Conservation (phyloP, 2,888 invertebrate species). For the Mimas tiliae region DNA sequence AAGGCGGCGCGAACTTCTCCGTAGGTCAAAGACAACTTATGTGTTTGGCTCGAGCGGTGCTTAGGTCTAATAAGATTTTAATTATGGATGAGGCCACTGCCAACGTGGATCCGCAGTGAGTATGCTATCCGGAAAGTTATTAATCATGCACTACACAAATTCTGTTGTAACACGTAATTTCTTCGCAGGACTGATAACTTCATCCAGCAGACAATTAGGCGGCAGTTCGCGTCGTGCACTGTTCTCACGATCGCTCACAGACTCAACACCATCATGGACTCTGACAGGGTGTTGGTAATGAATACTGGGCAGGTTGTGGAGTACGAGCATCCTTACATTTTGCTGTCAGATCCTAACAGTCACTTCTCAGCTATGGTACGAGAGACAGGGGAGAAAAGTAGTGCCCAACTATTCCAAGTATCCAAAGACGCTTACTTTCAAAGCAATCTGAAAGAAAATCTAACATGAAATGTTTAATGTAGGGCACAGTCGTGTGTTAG, state of each 20-base stretch:
- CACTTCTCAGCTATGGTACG: slow-evolving; percentile 84
- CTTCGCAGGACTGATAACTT: slow-evolving; percentile 88
- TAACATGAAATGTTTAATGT: slow-evolving; percentile 44
- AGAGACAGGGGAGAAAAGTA: slow-evolving; percentile 85
- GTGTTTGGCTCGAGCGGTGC: slow-evolving; percentile 94
- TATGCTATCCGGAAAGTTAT: slow-evolving; percentile 32
- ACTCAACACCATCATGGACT: slow-evolving; percentile 96
- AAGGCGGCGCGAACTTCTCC: slow-evolving; percentile 92
- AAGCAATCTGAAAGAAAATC: slow-evolving; percentile 64
- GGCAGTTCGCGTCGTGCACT: slow-evolving; percentile 91
- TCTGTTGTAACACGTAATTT: slow-evolving; percentile 12
- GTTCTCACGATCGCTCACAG: slow-evolving; percentile 96
- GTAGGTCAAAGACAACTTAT: slow-evolving; percentile 96
- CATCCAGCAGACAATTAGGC: slow-evolving; percentile 92
- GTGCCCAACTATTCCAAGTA: slow-evolving; percentile 71
- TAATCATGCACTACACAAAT: slow-evolving; percentile 20
- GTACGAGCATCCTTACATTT: slow-evolving; percentile 86
- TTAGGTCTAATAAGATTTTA: slow-evolving; percentile 92
- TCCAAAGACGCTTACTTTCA: slow-evolving; percentile 76
- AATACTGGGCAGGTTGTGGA: slow-evolving; percentile 86
- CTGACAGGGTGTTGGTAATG: slow-evolving; percentile 90
- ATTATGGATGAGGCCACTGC: slow-evolving; percentile 97
- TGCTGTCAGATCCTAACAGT: slow-evolving; percentile 81
- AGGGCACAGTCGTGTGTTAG: too few relatives aligned
- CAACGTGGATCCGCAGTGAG: slow-evolving; percentile 93